Base-by-base conservation (phyloP, 1,140 invertebrate species). In the Lethocerus indicus region DNA sequence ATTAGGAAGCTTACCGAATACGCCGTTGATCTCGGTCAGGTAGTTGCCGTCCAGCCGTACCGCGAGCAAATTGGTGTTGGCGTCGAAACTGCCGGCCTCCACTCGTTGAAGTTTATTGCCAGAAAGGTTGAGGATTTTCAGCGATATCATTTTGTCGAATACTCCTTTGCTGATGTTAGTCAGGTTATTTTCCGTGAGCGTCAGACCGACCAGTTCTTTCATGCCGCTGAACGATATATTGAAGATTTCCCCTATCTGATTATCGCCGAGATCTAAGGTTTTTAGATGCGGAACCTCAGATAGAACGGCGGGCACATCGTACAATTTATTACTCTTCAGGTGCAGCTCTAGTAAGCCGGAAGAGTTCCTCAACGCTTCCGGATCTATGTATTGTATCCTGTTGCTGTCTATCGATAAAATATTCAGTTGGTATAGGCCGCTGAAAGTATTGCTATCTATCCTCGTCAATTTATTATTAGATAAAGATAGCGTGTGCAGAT, bases 11-110 rank as follows among this genome's bases (percentile, higher is more conserved):
- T 88, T 87, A 1, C 78, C 75, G 60, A 94, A 90, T 21, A 92
- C 71, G 6, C 81, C 83, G 36, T 76, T 75, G 39, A 93, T 89
- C 58, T 87, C 83, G 32, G 77, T 79, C 54, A 94, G 67, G 61
- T 82, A 78, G 71, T 94, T 94, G 29, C 83, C 81, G 65, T 93
- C 88, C 28, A 93, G 65, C 20, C 87, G 71, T 51, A 93, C 83
- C 2, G 86, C 86, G 63, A 89, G 81, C 25, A 93, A 69, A 61
- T 88, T 84, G 12, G 75, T 68, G 57, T 90, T 89, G 50, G 75
- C 73, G 59, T 91, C 84, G 61, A 94, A 88, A 14, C 81, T 75
- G 20, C 85, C 86, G 1, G 79, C 71, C 62, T 91, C 83, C n/a
- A 93, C 80, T 60, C 74, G 73, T 57, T 83, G 77, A 48, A 94